Evolutionary conservation across 2,797 vertebrate species (phyloP), one percentile per base, ranked within the genome.

Genomic region (Poeciliopsis turneri): DNA sequence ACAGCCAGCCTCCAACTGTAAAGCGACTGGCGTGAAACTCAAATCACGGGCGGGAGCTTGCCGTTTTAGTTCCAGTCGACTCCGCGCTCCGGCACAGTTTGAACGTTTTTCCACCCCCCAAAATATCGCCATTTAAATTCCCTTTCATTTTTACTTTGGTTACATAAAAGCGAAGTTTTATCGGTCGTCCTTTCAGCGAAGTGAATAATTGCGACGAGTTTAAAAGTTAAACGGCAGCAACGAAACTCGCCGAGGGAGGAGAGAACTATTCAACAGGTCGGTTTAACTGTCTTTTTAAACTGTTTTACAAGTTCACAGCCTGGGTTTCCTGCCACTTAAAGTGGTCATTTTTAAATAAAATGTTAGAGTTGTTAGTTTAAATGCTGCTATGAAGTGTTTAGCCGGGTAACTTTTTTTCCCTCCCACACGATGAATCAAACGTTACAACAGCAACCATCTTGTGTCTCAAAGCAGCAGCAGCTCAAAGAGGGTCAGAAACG

Each of bases 1-100:
- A 7, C 45, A 1, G 45, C 46, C 84, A 72, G 25, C 82, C 80
- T 80, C 84, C 78, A 79, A 77, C 74, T 13, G 28, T 0, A 59
- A 72, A 45, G 23, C 78, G 72, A 18, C 80, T 76, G 66, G 64
- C 47, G 81, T 82, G 57, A 79, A 89, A 83, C 90, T 95, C 87
- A 93, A 95, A 95, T 94, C 89, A 78, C 88, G 55, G 92, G 94
- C 94, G 95, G 94, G 95, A 95, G 89, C 84, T 78, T 41, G 23
- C 20, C 36, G 72, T 61, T 47, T 59, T 18, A 16, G 43, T 7
- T 0, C 15, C 46, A n/a, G 3, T 0, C 0, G 20, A 53, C 39
- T 5, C 6, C 12, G 0, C 33, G 2, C n/a, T 25, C 5, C 2
- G 18, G 30, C 1, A 7, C 3, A 41, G 39, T 72, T 81, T 74